phyloP scores from a whole-genome alignment of 2,888 invertebrate species.

The Steinernema hermaphroditum region DNA sequence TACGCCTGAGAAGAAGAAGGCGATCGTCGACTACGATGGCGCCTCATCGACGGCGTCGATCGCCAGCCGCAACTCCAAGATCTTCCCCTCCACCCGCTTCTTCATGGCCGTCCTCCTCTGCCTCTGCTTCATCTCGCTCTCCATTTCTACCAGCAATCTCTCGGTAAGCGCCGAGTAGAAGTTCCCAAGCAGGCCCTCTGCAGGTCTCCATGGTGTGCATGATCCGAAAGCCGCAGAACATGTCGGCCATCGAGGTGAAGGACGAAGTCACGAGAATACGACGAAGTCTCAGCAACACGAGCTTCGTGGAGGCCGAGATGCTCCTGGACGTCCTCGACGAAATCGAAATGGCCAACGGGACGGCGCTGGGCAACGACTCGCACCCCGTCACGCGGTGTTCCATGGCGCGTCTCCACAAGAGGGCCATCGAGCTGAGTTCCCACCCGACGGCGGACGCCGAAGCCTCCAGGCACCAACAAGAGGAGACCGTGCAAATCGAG shows the following conservation, averaged over 20 bases:
- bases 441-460: conserved; percentile 25
- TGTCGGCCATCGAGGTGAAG: conserved; percentile 1
- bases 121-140: conserved; percentile 58
- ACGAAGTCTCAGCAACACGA: conserved; percentile 2
- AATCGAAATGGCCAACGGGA: conserved; percentile 9
- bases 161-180: conserved; percentile 31
- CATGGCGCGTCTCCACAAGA: conserved; percentile 39
- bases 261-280: conserved; percentile 18
- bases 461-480: conserved; percentile 11
- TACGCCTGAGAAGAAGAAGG: conserved; percentile 27
- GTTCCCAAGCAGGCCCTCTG: conserved; percentile 40
- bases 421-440: conserved; percentile 40
- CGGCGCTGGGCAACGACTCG: conserved; percentile 8
- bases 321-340: conserved; percentile 19
- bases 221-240: conserved; percentile 45
- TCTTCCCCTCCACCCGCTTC: conserved; percentile 50
- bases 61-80: conserved; percentile 38
- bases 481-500: conserved; percentile 47
- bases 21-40: conserved; percentile 35
- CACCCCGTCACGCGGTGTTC: conserved; percentile 37
- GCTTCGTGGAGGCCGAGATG: conserved; percentile 12
- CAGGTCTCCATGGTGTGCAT: conserved; percentile 59
- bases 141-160: conserved; percentile 38
- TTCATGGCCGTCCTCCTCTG: conserved; percentile 58
- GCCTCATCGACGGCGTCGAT: conserved; percentile 32